phyloP scores from a whole-genome alignment of 2,113 vertebrate genomes.

The Eolophus roseicapilla region DNA sequence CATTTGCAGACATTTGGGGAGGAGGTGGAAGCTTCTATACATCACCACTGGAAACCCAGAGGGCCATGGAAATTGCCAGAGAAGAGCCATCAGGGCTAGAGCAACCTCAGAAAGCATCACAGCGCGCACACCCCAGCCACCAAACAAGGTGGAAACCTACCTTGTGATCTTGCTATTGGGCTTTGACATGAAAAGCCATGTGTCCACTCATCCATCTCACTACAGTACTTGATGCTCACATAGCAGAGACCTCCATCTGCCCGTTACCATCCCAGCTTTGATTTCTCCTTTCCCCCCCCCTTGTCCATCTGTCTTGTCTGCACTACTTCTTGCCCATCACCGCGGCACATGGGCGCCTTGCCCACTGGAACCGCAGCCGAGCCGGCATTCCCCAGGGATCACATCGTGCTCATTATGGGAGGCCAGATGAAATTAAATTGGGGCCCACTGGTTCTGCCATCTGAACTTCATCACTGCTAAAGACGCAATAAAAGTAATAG shows the following conservation, averaged over 20 bases:
- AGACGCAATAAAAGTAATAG: constrained; percentile 52
- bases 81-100: not conserved
- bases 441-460: constrained; percentile 46
- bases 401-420: not conserved
- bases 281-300: not conserved
- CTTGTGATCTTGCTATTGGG: not conserved
- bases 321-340: not conserved
- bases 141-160: not conserved
- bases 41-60: not conserved
- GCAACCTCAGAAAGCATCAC: not conserved
- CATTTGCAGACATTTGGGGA: constrained; percentile 32
- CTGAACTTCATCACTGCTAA: constrained; percentile 63
- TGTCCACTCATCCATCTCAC: not conserved
- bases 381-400: not conserved
- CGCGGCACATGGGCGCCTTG: rapidly evolving
- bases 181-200: not conserved
- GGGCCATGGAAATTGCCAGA: not conserved
- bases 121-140: not conserved
- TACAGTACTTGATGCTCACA: not conserved
- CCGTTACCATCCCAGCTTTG: not conserved
- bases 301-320: not conserved
- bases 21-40: constrained; percentile 47
- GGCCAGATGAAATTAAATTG: constrained; percentile 35
- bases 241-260: not conserved
- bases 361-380: rapidly evolving